These are phyloP conservation scores for Pyralis farinalis DNA, from an alignment of 2,888 invertebrate species.

Conservation along the genomic window DNA sequence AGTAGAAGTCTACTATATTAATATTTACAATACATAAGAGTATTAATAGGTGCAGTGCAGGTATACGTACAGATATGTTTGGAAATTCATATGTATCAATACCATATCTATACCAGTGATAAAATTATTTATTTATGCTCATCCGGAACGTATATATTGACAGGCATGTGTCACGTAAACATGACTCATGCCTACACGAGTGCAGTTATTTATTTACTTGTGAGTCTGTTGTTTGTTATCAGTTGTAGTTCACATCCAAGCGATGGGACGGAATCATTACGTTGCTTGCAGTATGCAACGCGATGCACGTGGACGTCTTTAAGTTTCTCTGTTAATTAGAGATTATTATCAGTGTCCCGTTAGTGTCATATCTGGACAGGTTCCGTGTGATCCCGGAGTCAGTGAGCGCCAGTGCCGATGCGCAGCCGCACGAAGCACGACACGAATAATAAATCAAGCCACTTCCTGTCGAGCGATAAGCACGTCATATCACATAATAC, in stretches of 20 bases:
- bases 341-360: constrained; percentile 63
- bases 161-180: neutral
- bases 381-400: constrained; percentile 59
- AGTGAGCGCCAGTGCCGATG: constrained; percentile 34
- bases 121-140: neutral
- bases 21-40: too few species aligned
- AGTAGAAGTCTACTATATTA: too few species aligned
- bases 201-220: constrained; percentile 11
- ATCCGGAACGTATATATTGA: neutral
- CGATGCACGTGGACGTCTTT: constrained; percentile 46
- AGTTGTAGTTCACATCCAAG: constrained; percentile 28
- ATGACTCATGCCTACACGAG: neutral
- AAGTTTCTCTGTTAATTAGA: constrained; percentile 54
- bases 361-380: constrained; percentile 44
- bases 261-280: constrained; percentile 35
- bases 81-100: too few species aligned
- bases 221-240: constrained; percentile 34
- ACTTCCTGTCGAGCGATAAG: constrained; percentile 77
- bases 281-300: constrained; percentile 31
- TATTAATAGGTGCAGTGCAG: too few species aligned
- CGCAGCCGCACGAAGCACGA: constrained; percentile 71
- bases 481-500: constrained; percentile 54
- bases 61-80: too few species aligned
- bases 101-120: too few species aligned
- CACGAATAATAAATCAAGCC: constrained; percentile 78